phyloP scores from a whole-genome alignment of 2,797 vertebrate species.

The Dendrocincla tyrannina region DNA sequence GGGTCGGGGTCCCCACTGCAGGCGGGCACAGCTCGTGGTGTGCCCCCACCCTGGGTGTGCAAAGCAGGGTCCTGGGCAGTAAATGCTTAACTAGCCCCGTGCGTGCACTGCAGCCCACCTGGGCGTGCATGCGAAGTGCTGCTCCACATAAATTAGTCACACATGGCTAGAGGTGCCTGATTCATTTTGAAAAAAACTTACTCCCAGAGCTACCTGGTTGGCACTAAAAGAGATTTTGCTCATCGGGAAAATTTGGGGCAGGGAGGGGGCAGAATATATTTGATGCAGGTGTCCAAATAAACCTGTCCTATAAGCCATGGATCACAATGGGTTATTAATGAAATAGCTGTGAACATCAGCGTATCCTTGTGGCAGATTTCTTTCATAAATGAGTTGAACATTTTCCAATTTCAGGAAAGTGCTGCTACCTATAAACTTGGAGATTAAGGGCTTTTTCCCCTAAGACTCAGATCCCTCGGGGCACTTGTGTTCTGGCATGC shows the following conservation, averaged over 20 bases:
- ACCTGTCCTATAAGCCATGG: conserved; percentile 39
- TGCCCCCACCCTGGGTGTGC: neutral
- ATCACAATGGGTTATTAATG: conserved; percentile 51
- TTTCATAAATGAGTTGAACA: conserved; percentile 51
- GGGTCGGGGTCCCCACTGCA: neutral
- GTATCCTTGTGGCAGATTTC: conserved; percentile 54
- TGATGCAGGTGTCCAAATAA: conserved; percentile 48
- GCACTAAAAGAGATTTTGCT: neutral
- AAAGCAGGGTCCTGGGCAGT: neutral
- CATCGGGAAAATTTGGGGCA: neutral
- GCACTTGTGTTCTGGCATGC: conserved; percentile 60
- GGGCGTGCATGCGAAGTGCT: neutral
- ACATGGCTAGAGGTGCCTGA: neutral
- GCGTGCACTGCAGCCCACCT: neutral
- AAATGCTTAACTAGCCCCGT: neutral
- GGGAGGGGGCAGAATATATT: neutral
- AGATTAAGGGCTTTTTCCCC: conserved; percentile 63
- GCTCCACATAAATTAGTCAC: conserved; percentile 53
- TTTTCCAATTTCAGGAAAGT: conserved; percentile 66
- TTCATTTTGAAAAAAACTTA: neutral
- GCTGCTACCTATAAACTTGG: conserved; percentile 58
- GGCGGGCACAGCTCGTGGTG: accelerated
- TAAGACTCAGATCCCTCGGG: conserved; percentile 36
- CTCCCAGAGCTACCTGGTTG: neutral
- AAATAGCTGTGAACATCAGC: conserved; percentile 54